Conservation (phyloP, 2,113 vertebrate genomes). For the Natator depressus region DNA sequence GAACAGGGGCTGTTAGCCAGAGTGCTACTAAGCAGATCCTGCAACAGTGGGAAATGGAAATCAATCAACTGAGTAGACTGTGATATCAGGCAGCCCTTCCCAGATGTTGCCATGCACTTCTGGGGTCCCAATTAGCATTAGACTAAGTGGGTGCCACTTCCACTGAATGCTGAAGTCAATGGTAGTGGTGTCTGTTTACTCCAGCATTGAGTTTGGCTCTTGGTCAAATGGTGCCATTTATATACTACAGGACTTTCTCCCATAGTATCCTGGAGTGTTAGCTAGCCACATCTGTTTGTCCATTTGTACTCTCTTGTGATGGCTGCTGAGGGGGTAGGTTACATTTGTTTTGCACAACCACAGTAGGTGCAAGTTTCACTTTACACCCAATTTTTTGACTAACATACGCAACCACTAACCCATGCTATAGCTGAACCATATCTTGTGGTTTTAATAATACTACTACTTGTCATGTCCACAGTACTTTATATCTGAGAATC, state of each 20-base stretch:
- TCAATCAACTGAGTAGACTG: rapidly evolving
- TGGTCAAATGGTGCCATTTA: rapidly evolving
- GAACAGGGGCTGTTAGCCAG: rapidly evolving
- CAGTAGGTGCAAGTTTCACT: rapidly evolving
- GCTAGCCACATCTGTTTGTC: neutral
- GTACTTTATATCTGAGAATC: neutral
- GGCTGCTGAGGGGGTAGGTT: neutral
- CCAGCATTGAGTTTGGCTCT: rapidly evolving
- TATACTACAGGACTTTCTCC: neutral
- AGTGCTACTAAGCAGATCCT: rapidly evolving
- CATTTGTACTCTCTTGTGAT: neutral
- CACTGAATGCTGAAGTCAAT: rapidly evolving
- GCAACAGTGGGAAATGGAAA: rapidly evolving
- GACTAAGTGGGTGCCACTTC: rapidly evolving
- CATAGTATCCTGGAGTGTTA: neutral
- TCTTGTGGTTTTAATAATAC: rapidly evolving
- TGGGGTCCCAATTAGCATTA: neutral
- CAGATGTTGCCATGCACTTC: rapidly evolving
- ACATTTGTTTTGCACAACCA: rapidly evolving
- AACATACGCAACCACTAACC: rapidly evolving
- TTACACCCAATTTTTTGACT: neutral
- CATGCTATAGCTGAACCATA: rapidly evolving
- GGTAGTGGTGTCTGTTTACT: rapidly evolving
- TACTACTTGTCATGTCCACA: neutral
- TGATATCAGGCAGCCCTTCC: rapidly evolving